Percentiles rank a stretch among this genome's conserved stretches.
phyloP scores from a whole-genome alignment of 1,140 invertebrate genomes.

The Zaprionus ornatus region DNA sequence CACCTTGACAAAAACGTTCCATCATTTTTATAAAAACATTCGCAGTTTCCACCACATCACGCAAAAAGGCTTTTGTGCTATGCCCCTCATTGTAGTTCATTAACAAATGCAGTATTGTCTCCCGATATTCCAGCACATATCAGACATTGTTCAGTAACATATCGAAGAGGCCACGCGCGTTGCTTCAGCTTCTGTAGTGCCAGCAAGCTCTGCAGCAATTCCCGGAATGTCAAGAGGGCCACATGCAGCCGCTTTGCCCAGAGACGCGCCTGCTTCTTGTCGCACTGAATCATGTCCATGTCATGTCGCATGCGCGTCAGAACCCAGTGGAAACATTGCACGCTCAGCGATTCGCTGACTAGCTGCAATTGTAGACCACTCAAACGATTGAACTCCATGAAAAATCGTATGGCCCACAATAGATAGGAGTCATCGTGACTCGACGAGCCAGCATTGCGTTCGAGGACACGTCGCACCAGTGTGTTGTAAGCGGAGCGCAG shows the following conservation, averaged over 20 bases:
- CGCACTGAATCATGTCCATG: constrained; percentile 92
- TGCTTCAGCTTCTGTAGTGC: constrained; percentile 90
- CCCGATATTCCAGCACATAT: constrained; percentile 97
- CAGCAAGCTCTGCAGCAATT: constrained; percentile 90
- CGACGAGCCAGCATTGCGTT: constrained; percentile 81
- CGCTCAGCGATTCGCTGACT: constrained; percentile 95
- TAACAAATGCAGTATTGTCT: constrained; percentile 92
- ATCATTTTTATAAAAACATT: constrained; percentile 97
- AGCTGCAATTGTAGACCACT: constrained; percentile 93
- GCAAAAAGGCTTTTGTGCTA: constrained; percentile 93
- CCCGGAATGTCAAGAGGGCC: constrained; percentile 88
- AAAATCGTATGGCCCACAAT: constrained; percentile 96
- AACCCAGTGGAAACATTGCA: constrained; percentile 95
- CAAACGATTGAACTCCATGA: constrained; percentile 98
- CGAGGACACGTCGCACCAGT: constrained; percentile 82
- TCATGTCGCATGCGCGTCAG: constrained; percentile 96
- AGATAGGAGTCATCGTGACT: constrained; percentile 96
- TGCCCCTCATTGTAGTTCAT: constrained; percentile 93
- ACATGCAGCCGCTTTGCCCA: constrained; percentile 95
- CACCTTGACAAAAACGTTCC: constrained; percentile 90
- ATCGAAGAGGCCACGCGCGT: constrained; percentile 90
- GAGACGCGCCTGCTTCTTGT: constrained; percentile 92
- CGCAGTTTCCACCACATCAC: constrained; percentile 94
- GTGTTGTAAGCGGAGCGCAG: constrained; percentile 95
- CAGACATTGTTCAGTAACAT: constrained; percentile 97